phyloP scores from a whole-genome alignment of 2,113 vertebrate genomes.

The Barbus barbus region DNA sequence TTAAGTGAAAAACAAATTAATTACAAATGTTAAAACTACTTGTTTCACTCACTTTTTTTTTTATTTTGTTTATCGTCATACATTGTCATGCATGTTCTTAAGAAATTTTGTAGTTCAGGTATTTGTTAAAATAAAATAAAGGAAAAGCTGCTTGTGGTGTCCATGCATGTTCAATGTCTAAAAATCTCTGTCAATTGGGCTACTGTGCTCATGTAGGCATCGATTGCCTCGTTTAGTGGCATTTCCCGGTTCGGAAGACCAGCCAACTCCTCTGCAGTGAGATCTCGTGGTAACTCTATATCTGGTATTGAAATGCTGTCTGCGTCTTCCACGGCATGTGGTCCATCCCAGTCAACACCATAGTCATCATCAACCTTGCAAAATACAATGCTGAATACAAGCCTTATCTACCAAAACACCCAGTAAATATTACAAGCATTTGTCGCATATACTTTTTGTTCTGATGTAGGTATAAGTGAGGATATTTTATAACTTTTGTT shows the following conservation, averaged over 20 bases:
- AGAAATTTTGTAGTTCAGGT: background rate
- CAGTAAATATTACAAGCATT: background rate
- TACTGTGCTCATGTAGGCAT: background rate
- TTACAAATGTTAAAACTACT: too few species aligned
- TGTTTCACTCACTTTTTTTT: too few species aligned
- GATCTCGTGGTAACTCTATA: background rate
- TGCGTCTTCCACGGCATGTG: background rate
- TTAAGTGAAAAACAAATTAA: too few species aligned
- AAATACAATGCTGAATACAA: background rate
- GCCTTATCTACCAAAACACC: background rate
- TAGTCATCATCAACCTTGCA: constrained; percentile 23
- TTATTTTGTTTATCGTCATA: too few species aligned
- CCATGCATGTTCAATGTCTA: background rate
- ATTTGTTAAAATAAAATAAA: background rate
- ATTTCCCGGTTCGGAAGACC: background rate
- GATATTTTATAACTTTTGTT: too few species aligned
- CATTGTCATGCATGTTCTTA: too few species aligned
- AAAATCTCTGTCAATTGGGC: background rate
- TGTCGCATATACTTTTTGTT: background rate
- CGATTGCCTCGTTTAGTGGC: background rate
- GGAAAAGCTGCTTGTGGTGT: background rate
- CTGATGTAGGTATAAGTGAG: background rate
- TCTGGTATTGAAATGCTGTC: background rate
- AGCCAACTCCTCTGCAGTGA: background rate
- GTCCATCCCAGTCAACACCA: constrained; percentile 20